Conservation (phyloP, 2,797 vertebrate species). For the Syncerus caffer region DNA sequence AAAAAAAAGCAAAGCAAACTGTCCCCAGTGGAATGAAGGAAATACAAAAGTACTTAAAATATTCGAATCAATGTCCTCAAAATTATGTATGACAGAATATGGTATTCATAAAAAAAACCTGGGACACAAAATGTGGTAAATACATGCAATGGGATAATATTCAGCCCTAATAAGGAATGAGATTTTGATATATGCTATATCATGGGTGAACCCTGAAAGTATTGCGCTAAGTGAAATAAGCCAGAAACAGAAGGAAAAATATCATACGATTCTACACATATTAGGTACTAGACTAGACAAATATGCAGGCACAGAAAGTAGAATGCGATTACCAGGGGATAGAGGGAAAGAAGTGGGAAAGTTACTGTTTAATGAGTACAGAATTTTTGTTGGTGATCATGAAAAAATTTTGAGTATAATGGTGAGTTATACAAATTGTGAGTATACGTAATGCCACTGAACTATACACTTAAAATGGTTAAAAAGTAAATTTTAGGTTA, state of each 20-base stretch:
- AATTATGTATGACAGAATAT: neutral
- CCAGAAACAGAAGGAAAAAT: neutral
- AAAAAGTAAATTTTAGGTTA: neutral
- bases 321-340: neutral
- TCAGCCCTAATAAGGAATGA: neutral
- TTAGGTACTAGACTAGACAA: neutral
- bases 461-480: neutral
- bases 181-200: neutral
- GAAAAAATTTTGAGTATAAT: neutral
- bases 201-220: neutral
- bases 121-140: neutral
- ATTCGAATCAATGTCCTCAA: neutral
- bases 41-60: neutral
- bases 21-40: neutral
- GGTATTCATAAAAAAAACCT: neutral
- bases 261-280: too few relatives aligned
- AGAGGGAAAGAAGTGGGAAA: neutral
- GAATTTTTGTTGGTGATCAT: neutral
- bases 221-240: neutral
- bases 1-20: neutral
- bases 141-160: neutral
- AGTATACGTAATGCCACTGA: neutral
- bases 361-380: neutral
- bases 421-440: neutral
- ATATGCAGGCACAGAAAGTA: too few relatives aligned